Base-by-base conservation (phyloP, 2,113 vertebrate species). In the Amia ocellicauda region DNA sequence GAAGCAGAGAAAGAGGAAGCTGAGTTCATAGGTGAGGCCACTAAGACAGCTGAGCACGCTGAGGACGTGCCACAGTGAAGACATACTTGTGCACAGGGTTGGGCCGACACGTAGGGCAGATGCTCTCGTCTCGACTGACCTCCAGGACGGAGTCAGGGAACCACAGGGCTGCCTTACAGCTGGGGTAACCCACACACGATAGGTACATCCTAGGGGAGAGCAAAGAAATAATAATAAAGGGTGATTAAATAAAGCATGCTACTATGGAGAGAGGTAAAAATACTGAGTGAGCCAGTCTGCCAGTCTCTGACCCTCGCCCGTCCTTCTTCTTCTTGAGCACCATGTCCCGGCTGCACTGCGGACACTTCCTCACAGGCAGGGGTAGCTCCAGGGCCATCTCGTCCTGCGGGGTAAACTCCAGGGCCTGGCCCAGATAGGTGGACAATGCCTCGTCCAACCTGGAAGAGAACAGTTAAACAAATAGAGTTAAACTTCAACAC, bases 371-470 rank as follows among this genome's bases (percentile, higher is more conserved):
- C 66, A 99, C 59, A 0, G 92, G 81, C 42, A 90, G 60, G 0
- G 88, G 91, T 17, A 76, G 71, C 63, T 89, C 82, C 29, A 95
- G 83, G 41, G 89, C 90, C 77, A 90, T 81, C 69, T 93, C 87
- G 60, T 90, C 85, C 40, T 73, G 75, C 67, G 87, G 87, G 9
- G 79, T 50, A 28, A 87, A 52, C 69, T 89, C 84, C 28, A 81
- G 64, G 29, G 84, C 86, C 64, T 91, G 84, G n/a, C 96, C 96
- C 49, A 99, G 87, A 62, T 98, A 98, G 5, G 86, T 90, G 11
- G 93, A 84, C 75, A 99, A 75, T 2, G 96, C 97, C 72, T 98
- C 88, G 1, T 99, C 97, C 71, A 99, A 74, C 72, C 97, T 99
- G 72, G 43, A 67, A 58, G 31, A 73, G 63, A 2, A 47, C 66